Evolutionary conservation across 2,797 vertebrate species (phyloP), one percentile per base, ranked within the genome.

Genomic region (Pteronotus mesoamericanus): DNA sequence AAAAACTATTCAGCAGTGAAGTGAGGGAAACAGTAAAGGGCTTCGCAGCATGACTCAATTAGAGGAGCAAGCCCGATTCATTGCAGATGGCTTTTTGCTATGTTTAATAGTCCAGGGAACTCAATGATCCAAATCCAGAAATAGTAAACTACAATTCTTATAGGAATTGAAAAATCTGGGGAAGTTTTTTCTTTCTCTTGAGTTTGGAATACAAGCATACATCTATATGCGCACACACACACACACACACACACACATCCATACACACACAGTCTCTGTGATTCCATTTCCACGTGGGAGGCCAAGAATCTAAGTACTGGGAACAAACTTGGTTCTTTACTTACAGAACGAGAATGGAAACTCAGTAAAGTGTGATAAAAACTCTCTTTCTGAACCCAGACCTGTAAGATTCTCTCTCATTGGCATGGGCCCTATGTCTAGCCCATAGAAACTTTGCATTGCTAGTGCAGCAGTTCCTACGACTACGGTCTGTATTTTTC

Each of bases 51-150:
- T 97, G 98, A 97, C 97, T 97, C 98, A 22, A 55, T 97, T 98
- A 98, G 98, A 98, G 97, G 98, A 98, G 98, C 98, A 98, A 98
- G 98, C 98, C 98, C 98, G 97, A 98, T 98, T 98, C 98, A 98
- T 98, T 98, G 98, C 98, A 98, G 98, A 98, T 99, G 98, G 98
- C 98, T 98, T 98, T 99, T 98, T 98, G 97, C 97, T 98, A 98
- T 98, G 98, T 98, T 99, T 98, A 98, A 98, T 98, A 98, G 98
- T 98, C 97, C 98, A 98, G 96, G 97, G 97, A 98, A 98, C 89
- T 96, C 97, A 97, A 97, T 96, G 97, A 97, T 98, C 97, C 97
- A 96, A 97, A 97, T 96, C 96, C 96, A 97, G 96, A 97, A 97
- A 97, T 96, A 97, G 97, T 97, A 97, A 98, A 97, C 96, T 97